These are phyloP conservation scores for Andrena trimmerana DNA, from an alignment of 2,888 invertebrate genomes.

Conservation along the genomic window DNA sequence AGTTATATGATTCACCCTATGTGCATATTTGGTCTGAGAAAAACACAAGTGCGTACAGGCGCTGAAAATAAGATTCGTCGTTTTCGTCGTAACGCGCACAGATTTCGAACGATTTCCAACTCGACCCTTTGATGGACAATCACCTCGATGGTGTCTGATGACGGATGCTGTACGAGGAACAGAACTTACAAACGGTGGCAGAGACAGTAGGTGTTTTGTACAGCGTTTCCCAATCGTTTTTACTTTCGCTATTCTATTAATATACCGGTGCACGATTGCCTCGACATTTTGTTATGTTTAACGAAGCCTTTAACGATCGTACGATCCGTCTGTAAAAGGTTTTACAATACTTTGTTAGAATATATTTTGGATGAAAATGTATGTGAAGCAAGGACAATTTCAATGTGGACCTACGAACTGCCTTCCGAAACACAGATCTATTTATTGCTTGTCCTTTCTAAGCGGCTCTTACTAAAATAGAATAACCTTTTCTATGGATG, in stretches of 20 bases:
- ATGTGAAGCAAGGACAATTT: constrained; percentile 18
- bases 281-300: not conserved
- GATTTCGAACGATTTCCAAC: constrained; percentile 32
- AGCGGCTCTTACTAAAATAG: constrained; percentile 4
- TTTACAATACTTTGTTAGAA: constrained; percentile 4
- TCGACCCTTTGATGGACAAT: constrained; percentile 34
- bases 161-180: constrained; percentile 42
- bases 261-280: not conserved
- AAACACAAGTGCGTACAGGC: constrained; percentile 24
- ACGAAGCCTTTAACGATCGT: not conserved
- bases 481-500: not conserved
- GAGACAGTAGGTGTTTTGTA: constrained; percentile 4
- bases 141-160: constrained; percentile 36
- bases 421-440: constrained; percentile 17
- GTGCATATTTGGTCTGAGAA: constrained; percentile 19
- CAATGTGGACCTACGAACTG: constrained; percentile 18
- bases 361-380: constrained; percentile 3
- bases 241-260: not conserved
- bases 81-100: constrained; percentile 50
- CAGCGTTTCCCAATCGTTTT: constrained; percentile 54
- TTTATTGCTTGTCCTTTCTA: constrained; percentile 3
- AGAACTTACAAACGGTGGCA: constrained; percentile 17
- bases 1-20: not conserved
- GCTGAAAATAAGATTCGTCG: constrained; percentile 37
- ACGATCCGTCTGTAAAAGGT: not conserved